Evolutionary conservation across 2,797 vertebrate genomes (phyloP), one percentile per base, ranked within the genome.

Genomic region (Eulemur coronatus): DNA sequence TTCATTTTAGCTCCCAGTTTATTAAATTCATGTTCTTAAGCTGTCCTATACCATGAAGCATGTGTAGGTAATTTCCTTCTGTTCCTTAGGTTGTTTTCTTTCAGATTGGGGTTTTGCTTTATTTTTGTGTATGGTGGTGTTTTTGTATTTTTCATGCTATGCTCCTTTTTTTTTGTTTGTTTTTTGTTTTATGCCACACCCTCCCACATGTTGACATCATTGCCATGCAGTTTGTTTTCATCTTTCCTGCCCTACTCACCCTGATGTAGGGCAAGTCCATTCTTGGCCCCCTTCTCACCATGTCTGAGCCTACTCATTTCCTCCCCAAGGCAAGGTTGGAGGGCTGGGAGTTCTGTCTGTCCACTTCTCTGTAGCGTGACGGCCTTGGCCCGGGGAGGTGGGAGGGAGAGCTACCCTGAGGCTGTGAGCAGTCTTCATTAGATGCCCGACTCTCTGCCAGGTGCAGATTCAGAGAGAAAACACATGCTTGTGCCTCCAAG

Each of bases 1-100:
- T 82, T 94, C 46, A 26, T 85, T 94, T 87, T 43, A 55, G 81
- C 43, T 85, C 63, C 72, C 22, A 12, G 69, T 70, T 72, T 63
- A 61, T 92, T 96, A 82, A 84, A 84, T 88, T 72, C 14, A 8
- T 38, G 38, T 84, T 78, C 30, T 86, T 95, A 59, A 73, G n/a
- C 75, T 76, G 50, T 81, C 80, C 35, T 84, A 1, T 80, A 72
- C 50, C 30, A 46, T 20, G 35, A 91, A 85, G 46, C 41, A 17
- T 43, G 2, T 93, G 52, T 38, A 80, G 20, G 38, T 87, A 26
- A 92, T 85, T 50, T 88, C 35, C 57, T 91, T 61, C 28, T 67
- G 41, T 69, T 76, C 50, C 38, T 73, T 84, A 35, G 28, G 50
- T 61, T 85, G 5, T 91, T 91, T 76, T 86, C 69, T 94, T 86